Conservation (phyloP, 2,888 invertebrate species). For the Nasonovia ribisnigri region DNA sequence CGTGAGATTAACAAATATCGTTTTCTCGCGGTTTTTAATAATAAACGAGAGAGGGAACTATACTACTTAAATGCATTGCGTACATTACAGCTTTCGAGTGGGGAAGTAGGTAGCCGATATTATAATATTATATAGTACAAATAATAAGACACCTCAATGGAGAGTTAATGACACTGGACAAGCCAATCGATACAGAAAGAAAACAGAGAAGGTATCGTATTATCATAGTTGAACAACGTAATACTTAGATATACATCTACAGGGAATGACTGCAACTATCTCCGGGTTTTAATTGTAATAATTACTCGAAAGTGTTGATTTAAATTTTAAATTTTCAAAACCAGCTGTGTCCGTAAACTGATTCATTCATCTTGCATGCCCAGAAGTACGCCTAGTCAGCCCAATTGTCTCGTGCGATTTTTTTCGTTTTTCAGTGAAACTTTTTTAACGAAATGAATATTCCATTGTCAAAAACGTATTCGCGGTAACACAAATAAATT, state of each 20-base stretch:
- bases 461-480: not conserved
- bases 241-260: not conserved
- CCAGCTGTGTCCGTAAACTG: not conserved
- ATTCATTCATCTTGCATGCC: not conserved
- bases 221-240: not conserved
- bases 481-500: not conserved
- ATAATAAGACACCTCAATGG: not conserved
- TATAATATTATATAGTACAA: not conserved
- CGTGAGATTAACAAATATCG: conserved; percentile 49
- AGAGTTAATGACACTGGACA: not conserved
- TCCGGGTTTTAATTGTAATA: not conserved
- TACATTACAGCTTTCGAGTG: not conserved
- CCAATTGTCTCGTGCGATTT: not conserved
- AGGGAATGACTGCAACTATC: not conserved
- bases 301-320: conserved; percentile 36
- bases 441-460: conserved; percentile 41
- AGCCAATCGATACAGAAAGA: not conserved
- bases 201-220: not conserved
- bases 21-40: conserved; percentile 13
- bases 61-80: not conserved
- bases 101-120: conserved; percentile 29
- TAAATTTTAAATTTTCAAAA: conserved; percentile 30
- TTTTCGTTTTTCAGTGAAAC: conserved; percentile 45
- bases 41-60: not conserved
- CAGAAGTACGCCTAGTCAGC: not conserved